A percentile compares a stretch with the other conserved stretches of the same genome.
Conservation (phyloP, 2,888 invertebrate genomes). For the Scrobipalpa costella region DNA sequence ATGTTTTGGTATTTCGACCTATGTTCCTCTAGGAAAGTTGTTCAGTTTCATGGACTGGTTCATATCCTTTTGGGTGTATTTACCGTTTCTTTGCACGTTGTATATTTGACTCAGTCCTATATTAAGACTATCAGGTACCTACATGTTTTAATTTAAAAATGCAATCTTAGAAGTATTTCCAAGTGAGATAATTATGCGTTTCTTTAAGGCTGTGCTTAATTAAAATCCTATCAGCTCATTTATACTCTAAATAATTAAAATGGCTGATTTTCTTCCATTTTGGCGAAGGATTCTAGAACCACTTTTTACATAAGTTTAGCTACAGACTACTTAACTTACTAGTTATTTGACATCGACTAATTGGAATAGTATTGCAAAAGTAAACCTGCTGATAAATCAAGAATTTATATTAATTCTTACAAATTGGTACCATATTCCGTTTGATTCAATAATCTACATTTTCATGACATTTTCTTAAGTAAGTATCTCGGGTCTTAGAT, state of each 20-base stretch:
- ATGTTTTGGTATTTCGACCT: no score
- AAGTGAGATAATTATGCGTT: conserved; percentile 1
- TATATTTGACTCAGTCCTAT: no score
- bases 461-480: background rate
- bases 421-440: background rate
- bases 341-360: background rate
- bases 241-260: background rate
- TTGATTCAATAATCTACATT: background rate
- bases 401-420: conserved; percentile 1
- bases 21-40: no score
- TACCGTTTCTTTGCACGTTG: no score
- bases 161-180: background rate
- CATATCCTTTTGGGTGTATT: no score
- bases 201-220: background rate
- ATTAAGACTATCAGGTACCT: no score
- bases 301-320: background rate
- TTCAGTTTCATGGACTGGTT: no score
- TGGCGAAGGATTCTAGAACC: conserved; percentile 1
- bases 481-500: no score
- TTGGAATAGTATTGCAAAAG: background rate
- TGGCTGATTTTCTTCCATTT: background rate
- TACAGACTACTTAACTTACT: background rate
- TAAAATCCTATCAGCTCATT: conserved; percentile 10
- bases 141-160: background rate
- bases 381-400: background rate